Conservation (phyloP, 2,888 invertebrate genomes). For the Chloroclysta siterata region DNA sequence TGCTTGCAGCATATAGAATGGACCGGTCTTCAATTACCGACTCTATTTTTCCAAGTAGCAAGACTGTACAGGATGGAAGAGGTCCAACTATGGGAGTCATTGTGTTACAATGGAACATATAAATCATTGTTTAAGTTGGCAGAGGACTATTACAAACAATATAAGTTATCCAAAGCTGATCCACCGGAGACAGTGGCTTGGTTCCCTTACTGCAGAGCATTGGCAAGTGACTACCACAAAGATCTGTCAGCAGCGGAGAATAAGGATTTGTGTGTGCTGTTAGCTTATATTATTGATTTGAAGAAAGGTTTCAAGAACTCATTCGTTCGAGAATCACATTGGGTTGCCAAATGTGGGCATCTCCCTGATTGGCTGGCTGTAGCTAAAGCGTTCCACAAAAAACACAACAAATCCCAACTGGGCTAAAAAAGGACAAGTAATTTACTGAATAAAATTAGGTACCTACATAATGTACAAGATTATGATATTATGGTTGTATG, state of each 20-base stretch:
- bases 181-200: slow-evolving; percentile 19
- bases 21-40: slow-evolving; percentile 34
- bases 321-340: slow-evolving; percentile 27
- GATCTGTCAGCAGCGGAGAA: slow-evolving; percentile 22
- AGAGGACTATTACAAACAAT: slow-evolving; percentile 24
- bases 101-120: background rate
- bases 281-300: slow-evolving; percentile 35
- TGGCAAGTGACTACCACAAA: slow-evolving; percentile 21
- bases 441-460: background rate
- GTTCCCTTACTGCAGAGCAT: slow-evolving; percentile 34
- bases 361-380: background rate
- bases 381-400: slow-evolving; percentile 11
- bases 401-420: background rate
- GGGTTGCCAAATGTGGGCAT: slow-evolving; percentile 12
- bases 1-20: slow-evolving; percentile 35
- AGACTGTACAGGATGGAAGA: slow-evolving; percentile 29
- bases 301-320: slow-evolving; percentile 33
- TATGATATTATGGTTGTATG: too few relatives aligned
- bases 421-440: background rate
- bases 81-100: slow-evolving; percentile 25
- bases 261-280: slow-evolving; percentile 14
- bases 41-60: slow-evolving; percentile 33
- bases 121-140: slow-evolving; percentile 16
- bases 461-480: background rate
- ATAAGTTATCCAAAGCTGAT: slow-evolving; percentile 16